phyloP scores from a whole-genome alignment of 1,140 invertebrate genomes.

The Epicauta chinensis region DNA sequence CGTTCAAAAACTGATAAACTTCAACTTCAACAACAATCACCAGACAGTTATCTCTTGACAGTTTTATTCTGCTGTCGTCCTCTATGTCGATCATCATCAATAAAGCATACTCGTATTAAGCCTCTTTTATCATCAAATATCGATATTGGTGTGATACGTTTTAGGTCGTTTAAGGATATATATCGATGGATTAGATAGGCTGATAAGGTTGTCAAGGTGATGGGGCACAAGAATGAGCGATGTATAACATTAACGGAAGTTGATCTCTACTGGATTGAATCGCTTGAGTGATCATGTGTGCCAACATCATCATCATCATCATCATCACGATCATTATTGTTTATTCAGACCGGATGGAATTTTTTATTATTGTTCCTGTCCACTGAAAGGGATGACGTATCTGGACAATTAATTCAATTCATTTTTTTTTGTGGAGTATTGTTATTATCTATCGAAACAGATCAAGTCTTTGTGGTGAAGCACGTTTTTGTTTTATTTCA shows the following conservation, averaged over 20 bases:
- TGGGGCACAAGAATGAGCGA: conserved; percentile 17
- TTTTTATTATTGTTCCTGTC: conserved; percentile 25
- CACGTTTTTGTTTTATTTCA: too few relatives aligned
- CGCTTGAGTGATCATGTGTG: conserved; percentile 33
- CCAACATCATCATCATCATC: not conserved
- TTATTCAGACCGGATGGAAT: conserved; percentile 30
- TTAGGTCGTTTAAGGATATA: conserved; percentile 4
- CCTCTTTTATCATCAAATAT: conserved; percentile 12
- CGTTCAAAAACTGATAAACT: too few relatives aligned
- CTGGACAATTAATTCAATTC: too few relatives aligned
- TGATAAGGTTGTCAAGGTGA: conserved; percentile 19
- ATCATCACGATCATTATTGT: conserved; percentile 19
- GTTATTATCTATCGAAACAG: too few relatives aligned
- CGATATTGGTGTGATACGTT: conserved; percentile 15
- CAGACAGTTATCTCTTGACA: too few relatives aligned
- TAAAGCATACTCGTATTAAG: too few relatives aligned
- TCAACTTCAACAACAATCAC: too few relatives aligned
- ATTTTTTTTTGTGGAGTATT: too few relatives aligned
- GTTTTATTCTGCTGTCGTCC: too few relatives aligned
- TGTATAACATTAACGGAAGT: conserved; percentile 26
- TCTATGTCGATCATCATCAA: too few relatives aligned
- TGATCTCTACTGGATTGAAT: conserved; percentile 28
- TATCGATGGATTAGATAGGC: conserved; percentile 12
- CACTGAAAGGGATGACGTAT: conserved; percentile 10
- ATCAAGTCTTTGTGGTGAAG: too few relatives aligned